Base-by-base conservation (phyloP, 1,140 invertebrate genomes). In the Drosophila sulfurigaster region DNA sequence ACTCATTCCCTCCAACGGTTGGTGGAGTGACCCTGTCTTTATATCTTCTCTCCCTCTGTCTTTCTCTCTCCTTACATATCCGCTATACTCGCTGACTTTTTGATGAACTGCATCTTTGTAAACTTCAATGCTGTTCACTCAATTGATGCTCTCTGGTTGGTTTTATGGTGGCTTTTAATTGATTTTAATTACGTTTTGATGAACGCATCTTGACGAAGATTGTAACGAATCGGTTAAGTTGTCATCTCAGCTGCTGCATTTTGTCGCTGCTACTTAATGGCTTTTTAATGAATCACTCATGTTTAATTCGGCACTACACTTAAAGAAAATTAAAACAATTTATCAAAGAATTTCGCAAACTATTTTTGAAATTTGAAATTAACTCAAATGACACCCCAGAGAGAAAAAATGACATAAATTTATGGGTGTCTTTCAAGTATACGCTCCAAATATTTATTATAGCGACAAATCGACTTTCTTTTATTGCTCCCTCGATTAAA, bases 161-260 rank as follows among this genome's bases (percentile, higher is more conserved):
- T 62, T 49, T 58, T 48, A 62, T 75, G 49, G 59, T 62, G 82
- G 49, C 49, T 63, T 66, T 88, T 89, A 88, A 88, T 88, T 88
- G 85, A 72, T 81, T 89, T 88, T 88, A 89, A 88, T 88, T 88
- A 81, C 78, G 70, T 66, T 79, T 87, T 82, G 63, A 87, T 82
- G 63, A 77, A 82, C 76, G 52, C 69, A 70, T 56, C 68, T 71
- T 71, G 54, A 72, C 43, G 38, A 58, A 64, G 48, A 38, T 60
- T 56, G 64, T 71, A 66, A 65, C 56, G 57, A 72, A 72, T 71
- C 38, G 73, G 30, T 74, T 25, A 51, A 76, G 76, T 73, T 85
- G 68, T 75, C 67, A 72, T 35, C 35, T 54, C 46, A 5, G 28
- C 62, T 85, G 81, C 81, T 85, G 81, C 81, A 83, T 77, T 65